phyloP scores from a whole-genome alignment of 2,888 invertebrate species.

The Dioctria rufipes region DNA sequence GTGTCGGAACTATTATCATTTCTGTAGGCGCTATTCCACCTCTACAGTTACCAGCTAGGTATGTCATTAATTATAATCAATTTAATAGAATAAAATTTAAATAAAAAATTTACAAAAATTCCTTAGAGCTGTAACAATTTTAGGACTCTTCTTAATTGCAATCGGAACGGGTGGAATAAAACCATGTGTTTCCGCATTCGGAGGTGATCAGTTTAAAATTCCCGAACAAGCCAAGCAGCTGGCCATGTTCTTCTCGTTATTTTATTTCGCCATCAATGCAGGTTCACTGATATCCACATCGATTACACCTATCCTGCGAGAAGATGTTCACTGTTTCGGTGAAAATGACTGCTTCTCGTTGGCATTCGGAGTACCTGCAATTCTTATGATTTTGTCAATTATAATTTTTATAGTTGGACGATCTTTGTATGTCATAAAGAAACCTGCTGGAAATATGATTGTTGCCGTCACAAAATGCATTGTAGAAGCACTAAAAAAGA shows the following conservation, averaged over 20 bases:
- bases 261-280: slow-evolving; percentile 94
- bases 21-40: slow-evolving; percentile 79
- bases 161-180: slow-evolving; percentile 96
- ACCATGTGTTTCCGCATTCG: slow-evolving; percentile 95
- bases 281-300: slow-evolving; percentile 92
- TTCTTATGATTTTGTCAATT: slow-evolving; percentile 87
- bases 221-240: slow-evolving; percentile 86
- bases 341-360: slow-evolving; percentile 84
- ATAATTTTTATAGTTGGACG: slow-evolving; percentile 86
- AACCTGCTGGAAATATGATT: slow-evolving; percentile 88
- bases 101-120: background rate
- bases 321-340: slow-evolving; percentile 84
- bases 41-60: slow-evolving; percentile 74
- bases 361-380: slow-evolving; percentile 92
- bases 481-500: slow-evolving; percentile 71
- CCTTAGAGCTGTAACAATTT: slow-evolving; percentile 76
- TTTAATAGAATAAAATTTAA: too few relatives aligned
- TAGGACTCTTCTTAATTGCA: slow-evolving; percentile 84
- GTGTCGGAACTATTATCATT: slow-evolving; percentile 85
- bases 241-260: slow-evolving; percentile 91
- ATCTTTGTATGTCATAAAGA: slow-evolving; percentile 81
- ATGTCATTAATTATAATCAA: slow-evolving; percentile 59
- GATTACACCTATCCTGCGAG: slow-evolving; percentile 88
- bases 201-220: slow-evolving; percentile 92
- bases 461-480: slow-evolving; percentile 84